These are phyloP conservation scores for Bostrychus sinensis DNA, from an alignment of 2,113 vertebrate species.

Conservation along the genomic window DNA sequence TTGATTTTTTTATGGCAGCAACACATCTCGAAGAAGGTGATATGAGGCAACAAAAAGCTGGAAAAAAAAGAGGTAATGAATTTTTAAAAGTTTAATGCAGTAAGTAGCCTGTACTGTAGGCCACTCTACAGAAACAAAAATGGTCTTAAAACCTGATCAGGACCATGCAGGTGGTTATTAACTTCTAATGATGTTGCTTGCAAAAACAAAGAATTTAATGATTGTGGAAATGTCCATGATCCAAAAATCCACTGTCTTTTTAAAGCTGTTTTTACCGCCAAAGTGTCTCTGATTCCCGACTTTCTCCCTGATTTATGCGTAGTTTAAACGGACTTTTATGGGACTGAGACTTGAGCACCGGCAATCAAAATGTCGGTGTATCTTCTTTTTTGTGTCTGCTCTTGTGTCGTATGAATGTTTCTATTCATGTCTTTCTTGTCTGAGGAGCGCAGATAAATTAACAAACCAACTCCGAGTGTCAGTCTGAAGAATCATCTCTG, in stretches of 20 bases:
- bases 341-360: neutral
- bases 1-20: too few species aligned
- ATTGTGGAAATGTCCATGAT: too few species aligned
- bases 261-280: too few species aligned
- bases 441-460: constrained; percentile 63
- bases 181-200: too few species aligned
- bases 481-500: constrained; percentile 58
- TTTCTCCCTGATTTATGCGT: neutral
- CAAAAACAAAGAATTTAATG: too few species aligned
- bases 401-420: constrained; percentile 23
- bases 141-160: too few species aligned
- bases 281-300: neutral
- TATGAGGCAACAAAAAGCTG: too few species aligned
- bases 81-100: neutral
- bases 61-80: neutral
- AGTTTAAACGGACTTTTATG: neutral
- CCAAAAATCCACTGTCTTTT: too few species aligned
- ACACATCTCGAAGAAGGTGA: too few species aligned
- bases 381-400: constrained; percentile 13
- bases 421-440: constrained; percentile 40
- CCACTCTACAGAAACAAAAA: too few species aligned
- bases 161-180: too few species aligned
- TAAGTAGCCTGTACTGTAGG: too few species aligned
- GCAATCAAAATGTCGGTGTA: constrained; percentile 22
- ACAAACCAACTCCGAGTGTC: constrained; percentile 53